These are phyloP conservation scores for Brachyptera putata DNA, from an alignment of 2,888 invertebrate genomes.

Conservation along the genomic window DNA sequence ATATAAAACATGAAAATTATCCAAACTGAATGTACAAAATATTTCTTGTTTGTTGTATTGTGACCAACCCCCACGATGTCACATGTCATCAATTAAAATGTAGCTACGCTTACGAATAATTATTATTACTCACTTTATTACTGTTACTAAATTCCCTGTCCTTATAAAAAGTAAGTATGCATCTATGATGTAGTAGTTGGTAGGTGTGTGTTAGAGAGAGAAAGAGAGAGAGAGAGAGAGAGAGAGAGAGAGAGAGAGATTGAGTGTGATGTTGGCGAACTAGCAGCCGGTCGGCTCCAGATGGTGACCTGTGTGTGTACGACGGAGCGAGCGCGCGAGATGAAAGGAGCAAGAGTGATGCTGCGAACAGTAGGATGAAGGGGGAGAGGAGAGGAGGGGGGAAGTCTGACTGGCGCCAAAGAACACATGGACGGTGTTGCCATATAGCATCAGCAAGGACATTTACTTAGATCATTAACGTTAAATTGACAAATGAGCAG, in stretches of 20 bases:
- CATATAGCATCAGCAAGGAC: slow-evolving; percentile 3
- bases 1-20: too few relatives aligned
- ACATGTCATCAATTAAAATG: too few relatives aligned
- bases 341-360: slow-evolving; percentile 2
- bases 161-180: too few relatives aligned
- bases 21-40: too few relatives aligned
- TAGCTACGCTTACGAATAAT: too few relatives aligned
- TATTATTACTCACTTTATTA: too few relatives aligned
- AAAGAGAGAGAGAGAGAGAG: background rate
- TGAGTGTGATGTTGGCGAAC: background rate
- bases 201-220: background rate
- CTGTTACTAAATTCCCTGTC: too few relatives aligned
- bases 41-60: too few relatives aligned
- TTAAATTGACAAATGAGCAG: slow-evolving; percentile 2
- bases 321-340: too few relatives aligned
- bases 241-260: background rate
- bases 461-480: slow-evolving; percentile 2
- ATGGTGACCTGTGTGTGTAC: too few relatives aligned
- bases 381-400: slow-evolving; percentile 6
- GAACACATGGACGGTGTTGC: background rate
- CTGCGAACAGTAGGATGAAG: background rate
- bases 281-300: background rate
- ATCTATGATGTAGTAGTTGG: too few relatives aligned
- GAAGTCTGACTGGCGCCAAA: slow-evolving; percentile 10
- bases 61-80: too few relatives aligned